Evolutionary conservation across 2,797 vertebrate genomes (phyloP), one percentile per base, ranked within the genome.

Genomic region (Emydoidea blandingii): DNA sequence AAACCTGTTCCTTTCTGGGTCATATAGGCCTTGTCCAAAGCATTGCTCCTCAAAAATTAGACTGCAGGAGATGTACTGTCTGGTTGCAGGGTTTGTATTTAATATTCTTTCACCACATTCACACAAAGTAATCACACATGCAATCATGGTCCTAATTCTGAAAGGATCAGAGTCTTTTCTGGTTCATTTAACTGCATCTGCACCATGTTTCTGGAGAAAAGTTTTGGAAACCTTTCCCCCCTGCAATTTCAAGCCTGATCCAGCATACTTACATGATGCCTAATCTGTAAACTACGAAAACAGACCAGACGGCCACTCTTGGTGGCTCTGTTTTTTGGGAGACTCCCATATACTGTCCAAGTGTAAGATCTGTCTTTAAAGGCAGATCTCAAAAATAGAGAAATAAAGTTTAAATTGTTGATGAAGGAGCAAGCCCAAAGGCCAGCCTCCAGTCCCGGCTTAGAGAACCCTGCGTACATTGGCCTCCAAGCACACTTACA

Each of bases 1-100:
- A 91, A 95, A 81, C n/a, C 31, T 47, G 85, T 94, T 85, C 11
- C 31, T 37, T 44, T 65, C 53, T 91, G 83, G 91, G 47, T 86
- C 50, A 27, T 49, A n/a, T 41, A 54, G 47, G 53, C 19, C 81
- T 31, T 87, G 34, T 29, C 41, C 62, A 68, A 74, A 86, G 49
- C 3, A 86, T 85, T 76, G 85, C 44, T 85, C 15, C 62, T 44
- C 91, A 78, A 29, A 85, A 90, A 94, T 2, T 0, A 52, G 8
- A 78, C 31, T 54, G 2, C 49, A 88, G 23, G n/a, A 81, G 82
- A 86, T 72, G 8, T 2, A 23, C 10, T 59, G 14, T 90, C 89
- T 16, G 44, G 15, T 2, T 76, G 18, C 4, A 29, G 53, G 34
- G 16, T 34, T 80, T 78, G 18, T 19, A 41, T 41, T n/a, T 78